Percentiles rank a stretch among this genome's conserved stretches.
phyloP scores from a whole-genome alignment of 2,888 invertebrate genomes.

The Megaustenia siamemsis region DNA sequence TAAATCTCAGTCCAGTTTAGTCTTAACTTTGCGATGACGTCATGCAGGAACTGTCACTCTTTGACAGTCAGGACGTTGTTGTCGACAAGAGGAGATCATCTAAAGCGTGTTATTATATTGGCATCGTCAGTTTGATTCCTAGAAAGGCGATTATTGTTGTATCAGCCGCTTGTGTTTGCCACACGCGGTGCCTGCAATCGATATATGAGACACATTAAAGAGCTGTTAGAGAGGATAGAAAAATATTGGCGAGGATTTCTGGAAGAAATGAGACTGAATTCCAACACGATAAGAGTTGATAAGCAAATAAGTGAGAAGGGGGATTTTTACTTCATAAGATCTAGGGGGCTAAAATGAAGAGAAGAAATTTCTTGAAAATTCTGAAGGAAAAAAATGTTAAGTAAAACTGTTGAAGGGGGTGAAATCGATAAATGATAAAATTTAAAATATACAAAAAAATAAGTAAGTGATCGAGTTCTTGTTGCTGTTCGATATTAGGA shows the following conservation, averaged over 20 bases:
- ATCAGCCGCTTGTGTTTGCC: constrained; percentile 20
- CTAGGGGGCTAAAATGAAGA: not conserved
- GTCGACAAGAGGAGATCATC: not conserved
- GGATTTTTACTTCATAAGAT: not conserved
- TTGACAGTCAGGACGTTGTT: not conserved
- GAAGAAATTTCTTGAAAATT: too few relatives aligned
- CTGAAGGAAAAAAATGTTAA: too few relatives aligned
- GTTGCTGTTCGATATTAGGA: too few relatives aligned
- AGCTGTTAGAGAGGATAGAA: not conserved
- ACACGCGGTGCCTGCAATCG: not conserved
- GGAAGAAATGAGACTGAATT: not conserved
- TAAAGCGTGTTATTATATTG: constrained; percentile 24
- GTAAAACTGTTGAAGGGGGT: too few relatives aligned
- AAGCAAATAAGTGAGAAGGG: not conserved
- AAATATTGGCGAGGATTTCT: not conserved
- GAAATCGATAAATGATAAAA: too few relatives aligned
- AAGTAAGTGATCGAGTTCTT: too few relatives aligned
- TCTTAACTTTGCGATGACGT: too few relatives aligned
- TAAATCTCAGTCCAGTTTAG: too few relatives aligned
- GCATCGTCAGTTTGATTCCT: not conserved
- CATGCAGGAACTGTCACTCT: not conserved
- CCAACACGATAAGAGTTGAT: not conserved
- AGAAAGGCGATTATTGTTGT: constrained; percentile 2
- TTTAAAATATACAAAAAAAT: too few relatives aligned
- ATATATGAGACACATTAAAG: not conserved